phyloP scores from a whole-genome alignment of 2,113 vertebrate genomes.

The Leucopsar rothschildi region DNA sequence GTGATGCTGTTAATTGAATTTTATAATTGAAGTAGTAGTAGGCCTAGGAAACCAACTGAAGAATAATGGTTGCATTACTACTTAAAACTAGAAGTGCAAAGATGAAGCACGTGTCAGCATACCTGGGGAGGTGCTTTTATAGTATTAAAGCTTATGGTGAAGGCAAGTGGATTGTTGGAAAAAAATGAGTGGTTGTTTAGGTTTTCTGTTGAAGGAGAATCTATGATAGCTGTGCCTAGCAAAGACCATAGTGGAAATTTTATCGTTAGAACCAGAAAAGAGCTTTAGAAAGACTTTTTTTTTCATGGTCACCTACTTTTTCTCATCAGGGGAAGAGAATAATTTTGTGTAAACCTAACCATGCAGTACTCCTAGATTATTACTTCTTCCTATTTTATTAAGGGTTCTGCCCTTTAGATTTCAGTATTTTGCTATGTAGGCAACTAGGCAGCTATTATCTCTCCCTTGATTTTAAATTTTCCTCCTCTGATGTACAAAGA shows the following conservation, averaged over 20 bases:
- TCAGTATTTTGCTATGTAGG: not conserved
- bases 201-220: not conserved
- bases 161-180: not conserved
- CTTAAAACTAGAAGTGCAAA: not conserved
- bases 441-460: not conserved
- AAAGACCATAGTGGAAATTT: not conserved
- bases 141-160: not conserved
- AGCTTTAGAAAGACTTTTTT: not conserved
- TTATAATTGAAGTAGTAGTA: not conserved
- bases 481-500: not conserved
- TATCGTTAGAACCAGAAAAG: not conserved
- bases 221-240: not conserved
- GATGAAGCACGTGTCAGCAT: not conserved
- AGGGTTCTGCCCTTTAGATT: not conserved
- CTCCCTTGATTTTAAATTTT: not conserved
- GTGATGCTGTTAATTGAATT: not conserved
- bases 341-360: not conserved
- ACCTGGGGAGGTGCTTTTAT: not conserved
- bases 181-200: not conserved
- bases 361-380: not conserved
- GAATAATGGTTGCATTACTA: not conserved
- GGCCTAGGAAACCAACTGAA: not conserved
- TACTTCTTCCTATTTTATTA: not conserved
- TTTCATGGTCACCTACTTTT: not conserved
- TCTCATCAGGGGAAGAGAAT: not conserved